Base-by-base conservation (phyloP, 2,797 vertebrate species). In the Gymnopithys bicolor region DNA sequence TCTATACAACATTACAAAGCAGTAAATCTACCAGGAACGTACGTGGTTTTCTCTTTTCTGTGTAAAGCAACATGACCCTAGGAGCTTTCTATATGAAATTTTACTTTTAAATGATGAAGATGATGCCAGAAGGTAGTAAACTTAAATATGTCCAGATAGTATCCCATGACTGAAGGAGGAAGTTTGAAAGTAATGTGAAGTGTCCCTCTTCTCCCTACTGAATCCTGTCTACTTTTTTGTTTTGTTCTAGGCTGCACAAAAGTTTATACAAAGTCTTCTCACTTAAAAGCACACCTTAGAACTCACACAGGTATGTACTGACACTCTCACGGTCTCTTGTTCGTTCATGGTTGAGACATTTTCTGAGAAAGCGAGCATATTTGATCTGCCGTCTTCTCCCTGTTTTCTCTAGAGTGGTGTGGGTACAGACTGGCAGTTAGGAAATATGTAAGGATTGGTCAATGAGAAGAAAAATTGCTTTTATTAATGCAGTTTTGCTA, bases 191-290 rank as follows among this genome's bases (percentile, higher is more conserved):
- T 87, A 79, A 37, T 13, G 4, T 79, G 75, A 33, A 87, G 81
- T 27, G 19, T 95, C 95, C 35, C 53, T 66, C 5, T 86, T 67
- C 73, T 92, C 32, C 41, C 10, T 84, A 21, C 71, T 93, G 90
- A 96, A 88, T 15, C 73, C 81, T 97, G 19, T 75, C 69, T 52
- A 63, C 87, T n/a, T 86, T 95, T 98, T 89, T 81, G 59, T 43
- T 84, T 94, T 81, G 88, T 95, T 97, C 96, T 92, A 99, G 99
- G 99, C 68, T 99, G 99, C 97, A 99, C 98, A 78, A 99, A 99
- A 97, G 99, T 99, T 64, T 99, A 99, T 98, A 99, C 99, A 87
- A 99, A 99, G 98, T 99, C 99, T 49, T 99, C 99, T 91, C 99
- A 99, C 97, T 98, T 99, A 96, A 99, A 99, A 98, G 99, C 99